These are phyloP conservation scores for Tokudaia muenninki DNA, from an alignment of 2,797 vertebrate genomes.

Conservation along the genomic window DNA sequence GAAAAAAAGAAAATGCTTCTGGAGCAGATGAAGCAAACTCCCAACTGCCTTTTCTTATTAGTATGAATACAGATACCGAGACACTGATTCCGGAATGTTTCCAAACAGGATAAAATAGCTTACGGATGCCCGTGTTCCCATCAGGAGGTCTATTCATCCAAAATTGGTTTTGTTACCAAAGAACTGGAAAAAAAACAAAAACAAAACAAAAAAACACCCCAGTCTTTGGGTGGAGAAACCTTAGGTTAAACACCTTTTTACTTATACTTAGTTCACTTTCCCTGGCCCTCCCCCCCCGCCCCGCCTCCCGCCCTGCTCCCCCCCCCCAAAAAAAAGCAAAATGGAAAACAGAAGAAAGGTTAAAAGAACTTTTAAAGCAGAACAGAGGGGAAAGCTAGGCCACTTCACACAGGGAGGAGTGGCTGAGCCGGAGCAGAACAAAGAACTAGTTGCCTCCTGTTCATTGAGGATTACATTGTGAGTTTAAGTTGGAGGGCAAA, in stretches of 20 bases:
- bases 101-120: background rate
- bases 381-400: background rate
- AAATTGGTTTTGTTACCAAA: background rate
- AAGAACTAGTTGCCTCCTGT: background rate
- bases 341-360: background rate
- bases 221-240: background rate
- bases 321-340: background rate
- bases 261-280: background rate
- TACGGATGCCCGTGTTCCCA: background rate
- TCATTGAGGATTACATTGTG: background rate
- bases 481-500: background rate
- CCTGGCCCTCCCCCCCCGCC: too few species aligned
- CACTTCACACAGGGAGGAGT: too few species aligned
- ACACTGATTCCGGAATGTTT: background rate
- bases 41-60: background rate
- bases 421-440: background rate
- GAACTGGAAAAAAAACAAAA: background rate
- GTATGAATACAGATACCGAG: constrained; percentile 16
- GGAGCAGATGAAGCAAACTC: background rate
- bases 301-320: too few species aligned
- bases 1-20: constrained; percentile 35
- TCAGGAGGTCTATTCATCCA: background rate
- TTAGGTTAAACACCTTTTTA: background rate
- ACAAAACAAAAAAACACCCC: background rate
- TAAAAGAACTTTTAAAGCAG: background rate